Base-by-base conservation (phyloP, 2,113 vertebrate genomes). In the Salvator merianae region DNA sequence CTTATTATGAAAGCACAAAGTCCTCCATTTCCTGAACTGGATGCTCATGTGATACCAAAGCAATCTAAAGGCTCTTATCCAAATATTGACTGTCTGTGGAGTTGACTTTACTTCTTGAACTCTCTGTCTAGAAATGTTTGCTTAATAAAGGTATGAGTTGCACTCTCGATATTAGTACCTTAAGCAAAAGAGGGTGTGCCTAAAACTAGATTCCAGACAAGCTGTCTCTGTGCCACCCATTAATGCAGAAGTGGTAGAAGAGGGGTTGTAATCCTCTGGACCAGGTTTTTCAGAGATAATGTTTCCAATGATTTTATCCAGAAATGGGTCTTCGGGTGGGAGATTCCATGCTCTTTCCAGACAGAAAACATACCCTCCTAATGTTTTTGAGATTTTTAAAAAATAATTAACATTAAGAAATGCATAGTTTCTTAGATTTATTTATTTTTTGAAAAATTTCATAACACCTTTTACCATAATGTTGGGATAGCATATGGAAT, bases 11-110 rank as follows among this genome's bases (percentile, higher is more conserved):
- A 66, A 47, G 9, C 32, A 26, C 38, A 66, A 83, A 65, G 20
- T 75, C 59, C 71, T 74, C 43, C 71, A 66, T 75, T 66, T 83
- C 81, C 59, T 83, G 36, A 75, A 65, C 47, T 82, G 55, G 3
- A 40, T 32, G 71, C 47, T n/a, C 38, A 63, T 47, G 53, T 30
- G 6, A 74, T 32, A 65, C 71, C 40, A 43, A 74, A 65, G 38
- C 36, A 65, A 74, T 43, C 63, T 65, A 32, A 82, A 82, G 20
- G 71, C 32, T 82, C 71, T 47, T 74, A 82, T 38, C 38, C 81
- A 82, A 82, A 82, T 82, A 65, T 74, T 74, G 71, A 74, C 55
- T 74, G 70, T 63, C 81, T 74, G 30, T 32, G 71, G 70, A 62
- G 81, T 14, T 47, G 12, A 40, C 38, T 72, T 59, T 72, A 72